Percentiles rank a stretch among this genome's conserved stretches.
These are phyloP conservation scores for Plebejus melissa DNA, from an alignment of 2,888 invertebrate species.

Conservation along the genomic window DNA sequence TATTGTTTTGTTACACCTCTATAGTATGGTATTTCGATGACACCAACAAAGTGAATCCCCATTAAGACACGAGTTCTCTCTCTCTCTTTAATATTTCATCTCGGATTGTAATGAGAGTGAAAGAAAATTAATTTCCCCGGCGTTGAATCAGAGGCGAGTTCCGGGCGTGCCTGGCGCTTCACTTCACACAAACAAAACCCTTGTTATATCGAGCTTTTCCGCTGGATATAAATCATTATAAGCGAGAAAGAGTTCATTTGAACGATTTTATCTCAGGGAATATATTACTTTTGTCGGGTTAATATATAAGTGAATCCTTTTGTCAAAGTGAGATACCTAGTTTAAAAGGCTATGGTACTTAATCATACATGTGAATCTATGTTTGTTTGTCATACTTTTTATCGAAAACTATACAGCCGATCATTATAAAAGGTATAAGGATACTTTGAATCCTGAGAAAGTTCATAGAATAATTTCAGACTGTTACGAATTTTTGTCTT, in stretches of 20 bases:
- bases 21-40: not conserved
- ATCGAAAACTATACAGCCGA: too few species aligned
- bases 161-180: not conserved
- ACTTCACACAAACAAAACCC: not conserved
- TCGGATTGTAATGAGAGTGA: not conserved
- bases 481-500: too few species aligned
- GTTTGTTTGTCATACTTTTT: too few species aligned
- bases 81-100: not conserved
- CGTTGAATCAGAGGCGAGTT: not conserved
- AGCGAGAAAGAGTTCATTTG: not conserved
- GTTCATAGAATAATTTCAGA: too few species aligned
- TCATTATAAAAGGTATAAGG: too few species aligned
- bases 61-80: not conserved
- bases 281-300: not conserved
- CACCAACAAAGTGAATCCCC: not conserved
- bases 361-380: too few species aligned
- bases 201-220: not conserved
- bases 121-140: conserved; percentile 13
- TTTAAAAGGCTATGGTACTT: too few species aligned
- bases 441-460: too few species aligned
- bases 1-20: too few species aligned
- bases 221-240: not conserved
- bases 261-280: not conserved
- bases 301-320: too few species aligned
- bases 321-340: too few species aligned